phyloP scores from a whole-genome alignment of 2,888 invertebrate species.

The Scaptomyza cyrtandrae region DNA sequence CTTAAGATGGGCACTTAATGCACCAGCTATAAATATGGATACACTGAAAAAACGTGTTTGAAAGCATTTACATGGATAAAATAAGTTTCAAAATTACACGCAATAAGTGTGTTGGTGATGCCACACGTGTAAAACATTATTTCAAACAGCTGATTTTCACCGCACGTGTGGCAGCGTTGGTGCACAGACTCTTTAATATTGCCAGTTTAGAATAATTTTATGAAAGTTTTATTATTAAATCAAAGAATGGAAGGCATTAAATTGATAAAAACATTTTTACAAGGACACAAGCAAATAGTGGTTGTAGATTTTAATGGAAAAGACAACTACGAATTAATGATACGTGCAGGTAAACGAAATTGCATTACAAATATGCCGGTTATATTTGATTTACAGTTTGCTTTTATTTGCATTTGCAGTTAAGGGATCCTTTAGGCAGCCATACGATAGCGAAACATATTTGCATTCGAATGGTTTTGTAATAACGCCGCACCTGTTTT shows the following conservation, averaged over 20 bases:
- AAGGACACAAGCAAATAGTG: not conserved
- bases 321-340: too few species aligned
- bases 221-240: not conserved
- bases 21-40: constrained; percentile 25
- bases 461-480: too few species aligned
- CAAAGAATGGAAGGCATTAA: not conserved
- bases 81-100: not conserved
- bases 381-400: too few species aligned
- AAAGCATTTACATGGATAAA: too few species aligned
- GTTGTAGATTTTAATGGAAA: not conserved
- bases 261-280: not conserved
- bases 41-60: constrained; percentile 18
- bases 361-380: too few species aligned
- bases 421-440: too few species aligned
- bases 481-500: too few species aligned
- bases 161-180: not conserved
- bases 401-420: too few species aligned
- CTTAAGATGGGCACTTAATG: constrained; percentile 66
- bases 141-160: not conserved
- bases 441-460: too few species aligned
- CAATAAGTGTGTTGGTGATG: not conserved
- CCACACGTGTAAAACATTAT: not conserved
- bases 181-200: too few species aligned
- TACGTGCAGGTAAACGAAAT: too few species aligned
- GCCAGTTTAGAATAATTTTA: too few species aligned